Evolutionary conservation across 23 tunicate genomes (phyloP).

Genomic region (Clavelina lepadiformis): DNA sequence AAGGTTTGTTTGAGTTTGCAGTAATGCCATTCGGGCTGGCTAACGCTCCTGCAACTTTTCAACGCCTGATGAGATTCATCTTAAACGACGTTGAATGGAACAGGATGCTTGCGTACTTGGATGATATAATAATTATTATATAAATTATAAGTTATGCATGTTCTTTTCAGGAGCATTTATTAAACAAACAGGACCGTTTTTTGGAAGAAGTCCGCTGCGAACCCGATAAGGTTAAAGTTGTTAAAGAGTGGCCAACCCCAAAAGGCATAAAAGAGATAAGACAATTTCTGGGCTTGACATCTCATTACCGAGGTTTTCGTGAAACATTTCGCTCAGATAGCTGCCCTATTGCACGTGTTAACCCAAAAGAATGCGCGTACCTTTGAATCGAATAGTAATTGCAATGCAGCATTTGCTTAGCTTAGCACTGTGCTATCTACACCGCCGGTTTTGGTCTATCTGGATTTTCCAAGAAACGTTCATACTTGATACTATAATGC

Average conservation of each 20-base stretch:
- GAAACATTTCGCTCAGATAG: too few species aligned
- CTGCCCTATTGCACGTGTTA: too few species aligned
- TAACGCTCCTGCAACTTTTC: slow-evolving; percentile 13
- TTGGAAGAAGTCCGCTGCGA: slow-evolving; percentile 1
- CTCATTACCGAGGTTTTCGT: too few species aligned
- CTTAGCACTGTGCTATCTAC: too few species aligned
- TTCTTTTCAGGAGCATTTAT: neutral
- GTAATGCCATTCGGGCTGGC: slow-evolving; percentile 12
- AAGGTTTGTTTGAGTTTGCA: slow-evolving; percentile 8
- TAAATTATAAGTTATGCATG: too few species aligned
- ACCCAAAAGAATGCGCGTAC: too few species aligned
- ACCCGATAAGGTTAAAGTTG: neutral
- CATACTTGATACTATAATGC: slow-evolving; percentile 20
- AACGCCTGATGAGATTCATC: slow-evolving; percentile 5
- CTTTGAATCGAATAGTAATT: too few species aligned
- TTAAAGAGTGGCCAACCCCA: neutral
- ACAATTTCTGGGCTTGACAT: neutral
- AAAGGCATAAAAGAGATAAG: neutral
- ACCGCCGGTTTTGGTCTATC: too few species aligned
- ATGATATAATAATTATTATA: slow-evolving; percentile 10
- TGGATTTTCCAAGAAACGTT: slow-evolving; percentile 6
- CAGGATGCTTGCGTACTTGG: slow-evolving; percentile 1
- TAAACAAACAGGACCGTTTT: neutral
- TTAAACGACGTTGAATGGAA: slow-evolving; percentile 7
- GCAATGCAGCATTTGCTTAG: too few species aligned